phyloP scores from a whole-genome alignment of 2,113 vertebrate species.

The Chiloscyllium plagiosum region DNA sequence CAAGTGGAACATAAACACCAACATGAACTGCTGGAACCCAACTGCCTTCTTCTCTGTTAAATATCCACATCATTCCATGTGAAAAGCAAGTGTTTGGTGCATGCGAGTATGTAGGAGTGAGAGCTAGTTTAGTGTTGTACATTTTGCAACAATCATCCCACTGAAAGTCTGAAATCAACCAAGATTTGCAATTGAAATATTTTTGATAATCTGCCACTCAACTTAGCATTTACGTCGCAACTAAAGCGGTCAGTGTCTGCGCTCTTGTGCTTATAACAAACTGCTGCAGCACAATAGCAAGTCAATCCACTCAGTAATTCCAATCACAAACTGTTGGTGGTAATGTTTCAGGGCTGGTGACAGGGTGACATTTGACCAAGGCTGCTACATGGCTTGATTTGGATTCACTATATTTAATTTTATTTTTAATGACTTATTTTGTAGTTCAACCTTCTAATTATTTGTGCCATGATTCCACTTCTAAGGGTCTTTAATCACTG shows the following conservation, averaged over 20 bases:
- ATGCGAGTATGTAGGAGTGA: background rate
- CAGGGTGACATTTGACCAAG: background rate
- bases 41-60: too few relatives aligned
- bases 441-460: background rate
- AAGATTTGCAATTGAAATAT: background rate
- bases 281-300: background rate
- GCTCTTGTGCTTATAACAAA: background rate
- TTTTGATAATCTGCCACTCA: background rate
- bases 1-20: too few relatives aligned
- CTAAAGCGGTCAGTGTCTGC: background rate
- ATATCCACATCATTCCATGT: background rate
- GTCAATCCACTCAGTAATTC: background rate
- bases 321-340: background rate
- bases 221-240: background rate
- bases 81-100: background rate
- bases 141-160: background rate
- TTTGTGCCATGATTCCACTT: background rate
- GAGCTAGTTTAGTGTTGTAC: background rate
- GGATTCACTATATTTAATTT: background rate
- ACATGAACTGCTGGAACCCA: too few relatives aligned
- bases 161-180: background rate
- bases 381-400: background rate
- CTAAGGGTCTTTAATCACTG: constrained; percentile 14
- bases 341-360: background rate
- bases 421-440: background rate